Conservation (phyloP, 2,797 vertebrate species). For the Lepus townsendii region DNA sequence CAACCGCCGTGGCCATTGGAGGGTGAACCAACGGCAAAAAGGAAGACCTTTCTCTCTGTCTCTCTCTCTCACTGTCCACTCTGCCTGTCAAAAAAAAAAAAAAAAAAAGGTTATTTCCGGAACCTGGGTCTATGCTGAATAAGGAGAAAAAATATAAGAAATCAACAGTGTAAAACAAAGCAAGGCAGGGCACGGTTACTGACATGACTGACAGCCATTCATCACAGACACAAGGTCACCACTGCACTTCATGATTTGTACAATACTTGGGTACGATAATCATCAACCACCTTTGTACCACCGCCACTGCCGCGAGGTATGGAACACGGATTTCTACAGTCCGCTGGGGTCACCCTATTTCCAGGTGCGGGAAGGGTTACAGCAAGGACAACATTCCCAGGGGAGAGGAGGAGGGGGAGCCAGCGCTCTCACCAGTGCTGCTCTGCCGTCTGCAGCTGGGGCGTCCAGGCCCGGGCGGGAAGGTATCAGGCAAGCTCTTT, state of each 20-base stretch:
- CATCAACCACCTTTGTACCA: not conserved
- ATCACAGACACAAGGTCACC: not conserved
- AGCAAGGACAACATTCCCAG: not conserved
- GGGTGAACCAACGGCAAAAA: too few species aligned
- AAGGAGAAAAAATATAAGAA: not conserved
- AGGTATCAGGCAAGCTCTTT: not conserved
- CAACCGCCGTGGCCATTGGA: too few species aligned
- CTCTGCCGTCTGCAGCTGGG: constrained; percentile 32
- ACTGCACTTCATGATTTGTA: not conserved
- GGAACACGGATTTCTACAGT: not conserved
- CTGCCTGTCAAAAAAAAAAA: too few species aligned
- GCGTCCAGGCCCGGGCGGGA: not conserved
- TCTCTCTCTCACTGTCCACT: too few species aligned
- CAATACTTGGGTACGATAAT: constrained; percentile 35
- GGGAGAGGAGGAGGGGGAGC: not conserved
- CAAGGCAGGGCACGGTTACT: not conserved
- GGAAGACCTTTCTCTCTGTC: too few species aligned
- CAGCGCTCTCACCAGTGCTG: constrained; percentile 83
- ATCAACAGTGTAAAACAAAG: not conserved
- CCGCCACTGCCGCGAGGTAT: not conserved
- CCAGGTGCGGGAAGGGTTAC: not conserved
- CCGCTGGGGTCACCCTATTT: not conserved
- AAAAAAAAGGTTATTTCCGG: not conserved
- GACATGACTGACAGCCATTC: too few species aligned
- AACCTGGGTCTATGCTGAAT: not conserved